A percentile compares a stretch with the other conserved stretches of the same genome.
These are phyloP conservation scores for Lithophane semibrunnea DNA, from an alignment of 2,888 invertebrate genomes.

Conservation along the genomic window DNA sequence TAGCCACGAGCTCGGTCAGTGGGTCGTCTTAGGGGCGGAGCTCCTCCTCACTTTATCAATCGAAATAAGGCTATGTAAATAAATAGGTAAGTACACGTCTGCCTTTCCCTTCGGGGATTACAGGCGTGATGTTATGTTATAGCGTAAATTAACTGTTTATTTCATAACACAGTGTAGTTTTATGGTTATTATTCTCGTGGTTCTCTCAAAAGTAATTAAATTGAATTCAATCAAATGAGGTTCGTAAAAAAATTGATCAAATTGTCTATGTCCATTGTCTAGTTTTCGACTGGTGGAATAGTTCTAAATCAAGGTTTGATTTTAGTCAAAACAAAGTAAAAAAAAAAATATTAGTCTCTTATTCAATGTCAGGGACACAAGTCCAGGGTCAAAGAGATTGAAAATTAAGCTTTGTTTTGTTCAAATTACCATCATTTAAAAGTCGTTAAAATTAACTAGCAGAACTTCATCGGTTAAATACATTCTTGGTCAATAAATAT, in stretches of 20 bases:
- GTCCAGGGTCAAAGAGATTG: conserved; percentile 16
- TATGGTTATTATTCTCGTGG: neutral
- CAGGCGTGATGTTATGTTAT: no score
- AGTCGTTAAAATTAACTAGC: no score
- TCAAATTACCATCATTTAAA: neutral
- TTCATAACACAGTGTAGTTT: neutral
- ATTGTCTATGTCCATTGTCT: neutral
- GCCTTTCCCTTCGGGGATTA: no score
- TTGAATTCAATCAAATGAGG: neutral
- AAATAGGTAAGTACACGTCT: no score
- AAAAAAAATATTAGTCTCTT: no score
- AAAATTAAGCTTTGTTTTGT: neutral
- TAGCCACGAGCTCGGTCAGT: no score
- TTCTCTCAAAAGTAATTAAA: neutral
- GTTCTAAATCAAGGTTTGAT: neutral
- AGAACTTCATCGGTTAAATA: neutral
- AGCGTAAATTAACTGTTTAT: no score
- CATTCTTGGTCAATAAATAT: neutral
- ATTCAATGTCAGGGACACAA: conserved; percentile 18
- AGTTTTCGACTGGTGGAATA: neutral
- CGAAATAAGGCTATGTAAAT: no score
- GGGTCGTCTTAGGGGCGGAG: no score
- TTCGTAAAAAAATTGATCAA: neutral
- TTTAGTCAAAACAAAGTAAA: neutral
- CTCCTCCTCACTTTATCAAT: no score